These are phyloP conservation scores for Bombus picipes DNA, from an alignment of 1,140 invertebrate genomes.

Conservation along the genomic window DNA sequence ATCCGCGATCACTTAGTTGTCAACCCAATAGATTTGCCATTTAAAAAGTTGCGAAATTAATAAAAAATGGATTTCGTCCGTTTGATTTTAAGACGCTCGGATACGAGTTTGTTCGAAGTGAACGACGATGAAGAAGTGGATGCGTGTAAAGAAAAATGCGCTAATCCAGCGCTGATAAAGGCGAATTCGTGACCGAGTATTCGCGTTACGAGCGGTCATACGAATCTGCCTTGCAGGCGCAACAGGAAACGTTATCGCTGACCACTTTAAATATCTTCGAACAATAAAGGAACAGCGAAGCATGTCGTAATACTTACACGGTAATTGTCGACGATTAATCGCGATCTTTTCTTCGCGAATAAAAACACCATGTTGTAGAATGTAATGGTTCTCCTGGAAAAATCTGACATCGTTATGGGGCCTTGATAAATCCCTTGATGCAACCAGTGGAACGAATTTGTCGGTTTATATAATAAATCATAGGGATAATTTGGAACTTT, in stretches of 20 bases:
- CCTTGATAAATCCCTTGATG: background rate
- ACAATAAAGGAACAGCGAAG: background rate
- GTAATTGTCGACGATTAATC: background rate
- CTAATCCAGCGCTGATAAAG: constrained; percentile 45
- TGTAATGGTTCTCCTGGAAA: background rate
- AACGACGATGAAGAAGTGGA: background rate
- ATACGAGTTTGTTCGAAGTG: no score
- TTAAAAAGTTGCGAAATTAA: no score
- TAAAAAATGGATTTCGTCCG: no score
- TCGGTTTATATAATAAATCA: background rate
- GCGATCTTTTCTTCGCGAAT: background rate
- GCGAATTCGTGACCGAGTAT: background rate
- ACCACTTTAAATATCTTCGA: constrained; percentile 8
- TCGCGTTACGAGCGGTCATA: constrained; percentile 9
- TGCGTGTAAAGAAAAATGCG: background rate
- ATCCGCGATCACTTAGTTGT: no score
- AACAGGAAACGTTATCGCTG: constrained; percentile 30
- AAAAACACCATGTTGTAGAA: background rate
- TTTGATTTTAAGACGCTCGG: no score
- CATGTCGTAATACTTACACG: background rate
- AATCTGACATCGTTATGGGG: background rate
- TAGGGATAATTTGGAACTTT: background rate
- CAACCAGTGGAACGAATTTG: background rate
- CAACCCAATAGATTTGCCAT: no score
- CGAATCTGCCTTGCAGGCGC: constrained; percentile 16